phyloP scores from a whole-genome alignment of 2,888 invertebrate genomes.

The Flexamia atlantica region DNA sequence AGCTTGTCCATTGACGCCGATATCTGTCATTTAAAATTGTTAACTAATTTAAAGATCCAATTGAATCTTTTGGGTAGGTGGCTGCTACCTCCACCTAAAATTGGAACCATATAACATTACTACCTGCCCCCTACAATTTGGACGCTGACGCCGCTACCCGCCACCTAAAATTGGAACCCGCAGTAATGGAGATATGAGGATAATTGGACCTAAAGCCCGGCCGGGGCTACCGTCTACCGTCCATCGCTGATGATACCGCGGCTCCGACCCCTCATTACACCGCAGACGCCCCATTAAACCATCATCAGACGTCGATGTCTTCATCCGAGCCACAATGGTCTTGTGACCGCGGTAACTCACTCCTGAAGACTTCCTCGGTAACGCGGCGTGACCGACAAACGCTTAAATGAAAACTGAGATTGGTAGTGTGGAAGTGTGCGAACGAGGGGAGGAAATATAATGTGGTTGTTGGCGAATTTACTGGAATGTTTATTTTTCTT shows the following conservation, averaged over 20 bases:
- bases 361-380: slow-evolving; percentile 4
- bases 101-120: no score
- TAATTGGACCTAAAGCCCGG: neutral
- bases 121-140: no score
- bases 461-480: no score
- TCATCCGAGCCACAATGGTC: slow-evolving; percentile 20
- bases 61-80: no score
- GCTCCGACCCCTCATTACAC: slow-evolving; percentile 16
- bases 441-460: no score
- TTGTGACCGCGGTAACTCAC: neutral
- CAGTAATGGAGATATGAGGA: neutral
- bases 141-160: no score
- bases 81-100: no score
- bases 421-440: neutral
- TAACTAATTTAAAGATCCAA: no score
- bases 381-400: neutral
- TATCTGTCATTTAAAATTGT: no score
- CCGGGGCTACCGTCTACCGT: slow-evolving; percentile 14
- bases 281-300: slow-evolving; percentile 36
- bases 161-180: neutral
- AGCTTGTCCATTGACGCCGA: no score
- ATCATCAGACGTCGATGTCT: slow-evolving; percentile 19
- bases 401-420: neutral
- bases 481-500: no score
- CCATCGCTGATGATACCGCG: slow-evolving; percentile 28